Base-by-base conservation (phyloP, 2,888 invertebrate species). In the Hoplodrina blanda region DNA sequence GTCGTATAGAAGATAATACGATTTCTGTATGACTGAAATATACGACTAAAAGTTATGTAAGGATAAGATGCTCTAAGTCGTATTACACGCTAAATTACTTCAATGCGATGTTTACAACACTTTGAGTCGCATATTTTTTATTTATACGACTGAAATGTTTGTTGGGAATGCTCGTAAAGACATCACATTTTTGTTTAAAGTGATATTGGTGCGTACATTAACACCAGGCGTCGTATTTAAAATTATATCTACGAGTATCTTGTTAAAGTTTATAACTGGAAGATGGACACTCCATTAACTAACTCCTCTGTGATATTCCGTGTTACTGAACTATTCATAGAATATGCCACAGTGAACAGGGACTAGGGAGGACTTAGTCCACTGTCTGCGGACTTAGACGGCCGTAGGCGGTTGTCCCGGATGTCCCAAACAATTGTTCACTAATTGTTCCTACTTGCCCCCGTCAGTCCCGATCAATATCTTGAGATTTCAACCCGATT, bases 341-440 rank as follows among this genome's bases (percentile, higher is more conserved):
- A 75, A 62, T 73, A 73, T 61, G 73, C 66, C 54, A 76, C 70
- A 67, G 57, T 62, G 70, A 70, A 54, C 61, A 73, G 52, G 66
- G 70, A 70, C 54, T 61, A 73, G 52, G 66, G 65, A 73, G 61
- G 76, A 81, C 78, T 85, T 76, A 80, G 73, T 69, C 72, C 69
- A 72, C 66, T 78, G 80, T 82, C 84, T 82, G 77, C 78, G 69
- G 80, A 84, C 85, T 85, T 81, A 78, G 67, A 82, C 78, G 70
- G 85, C 88, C 85, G 76, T 74, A 83, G 88, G 89, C 88, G 80
- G 80, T 82, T 76, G 76, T 81, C 82, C 82, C 82, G 82, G 85
- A 86, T 85, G 89, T 89, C 89, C 75, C 74, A 81, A 87, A 83
- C 89, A 89, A 88, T 87, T 87, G 88, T 88, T 88, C 82, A 69